Percentiles rank a stretch among this genome's conserved stretches.
Evolutionary conservation across 2,113 vertebrate genomes (phyloP).

Genomic region (Ivindomyrus marchei): DNA sequence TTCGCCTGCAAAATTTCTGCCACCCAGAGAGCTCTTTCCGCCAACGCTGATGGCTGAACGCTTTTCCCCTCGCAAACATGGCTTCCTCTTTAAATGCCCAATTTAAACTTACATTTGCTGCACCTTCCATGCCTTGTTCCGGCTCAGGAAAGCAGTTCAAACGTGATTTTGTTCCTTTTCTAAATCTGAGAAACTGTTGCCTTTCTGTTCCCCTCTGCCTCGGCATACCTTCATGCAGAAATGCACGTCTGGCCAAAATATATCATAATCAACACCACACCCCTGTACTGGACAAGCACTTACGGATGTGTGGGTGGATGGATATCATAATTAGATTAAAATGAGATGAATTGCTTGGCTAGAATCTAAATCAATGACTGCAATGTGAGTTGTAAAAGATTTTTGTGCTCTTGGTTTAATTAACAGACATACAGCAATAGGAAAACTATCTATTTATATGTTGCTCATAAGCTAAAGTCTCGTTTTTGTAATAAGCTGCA

Average conservation of each 20-base stretch:
- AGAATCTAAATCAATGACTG: neutral
- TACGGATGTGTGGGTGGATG: neutral
- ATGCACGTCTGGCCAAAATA: neutral
- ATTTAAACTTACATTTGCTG: neutral
- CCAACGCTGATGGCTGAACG: neutral
- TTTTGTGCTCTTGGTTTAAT: neutral
- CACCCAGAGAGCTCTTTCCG: neutral
- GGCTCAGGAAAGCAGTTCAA: neutral
- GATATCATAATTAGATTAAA: neutral
- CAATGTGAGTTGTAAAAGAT: neutral
- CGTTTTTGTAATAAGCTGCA: neutral
- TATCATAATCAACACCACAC: neutral
- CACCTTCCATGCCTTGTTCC: neutral
- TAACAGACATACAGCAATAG: neutral
- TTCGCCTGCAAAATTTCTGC: neutral
- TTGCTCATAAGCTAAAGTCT: neutral
- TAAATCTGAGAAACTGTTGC: neutral
- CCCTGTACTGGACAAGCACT: neutral
- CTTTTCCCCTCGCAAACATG: neutral
- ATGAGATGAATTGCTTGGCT: neutral
- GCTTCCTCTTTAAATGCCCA: neutral
- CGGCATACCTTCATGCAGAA: neutral
- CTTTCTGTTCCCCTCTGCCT: neutral
- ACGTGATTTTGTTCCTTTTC: neutral
- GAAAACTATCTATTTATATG: neutral